phyloP scores from a whole-genome alignment of 2,888 invertebrate species.

The Salticus scenicus region DNA sequence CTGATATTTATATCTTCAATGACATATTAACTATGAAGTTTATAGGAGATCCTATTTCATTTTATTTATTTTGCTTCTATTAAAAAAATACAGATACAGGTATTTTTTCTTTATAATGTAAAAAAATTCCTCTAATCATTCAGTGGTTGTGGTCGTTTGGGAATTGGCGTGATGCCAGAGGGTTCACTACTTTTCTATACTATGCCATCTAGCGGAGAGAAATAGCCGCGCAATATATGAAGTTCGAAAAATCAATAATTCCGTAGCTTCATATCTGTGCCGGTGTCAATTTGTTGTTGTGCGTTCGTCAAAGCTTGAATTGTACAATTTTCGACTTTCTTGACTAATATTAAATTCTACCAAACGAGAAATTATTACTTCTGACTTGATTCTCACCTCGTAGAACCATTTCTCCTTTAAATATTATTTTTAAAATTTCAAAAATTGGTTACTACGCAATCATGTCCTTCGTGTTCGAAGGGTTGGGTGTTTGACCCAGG shows the following conservation, averaged over 20 bases:
- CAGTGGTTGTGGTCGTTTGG: not conserved
- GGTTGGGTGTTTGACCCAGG: slow-evolving; percentile 58
- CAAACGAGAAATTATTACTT: too few species aligned
- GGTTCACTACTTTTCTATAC: slow-evolving; percentile 22
- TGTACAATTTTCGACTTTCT: slow-evolving; percentile 21
- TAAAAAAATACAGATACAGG: too few species aligned
- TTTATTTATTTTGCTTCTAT: too few species aligned
- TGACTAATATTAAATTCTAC: too few species aligned
- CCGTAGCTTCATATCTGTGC: slow-evolving; percentile 48
- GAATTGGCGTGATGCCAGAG: slow-evolving; percentile 51
- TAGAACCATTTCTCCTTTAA: not conserved
- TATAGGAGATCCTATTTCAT: too few species aligned
- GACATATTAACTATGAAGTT: too few species aligned
- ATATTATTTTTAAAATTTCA: slow-evolving; percentile 13
- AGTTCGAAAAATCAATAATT: slow-evolving; percentile 67
- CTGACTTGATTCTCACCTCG: not conserved
- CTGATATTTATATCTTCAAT: too few species aligned
- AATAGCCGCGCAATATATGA: slow-evolving; percentile 62
- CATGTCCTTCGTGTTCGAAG: not conserved
- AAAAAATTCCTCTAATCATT: not conserved
- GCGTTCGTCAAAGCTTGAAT: slow-evolving; percentile 41
- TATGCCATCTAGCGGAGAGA: slow-evolving; percentile 58
- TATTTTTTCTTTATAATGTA: too few species aligned
- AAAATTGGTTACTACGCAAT: slow-evolving; percentile 51
- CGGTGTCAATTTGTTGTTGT: slow-evolving; percentile 4